Conservation (phyloP, 2,113 vertebrate species). For the Camelus dromedarius region DNA sequence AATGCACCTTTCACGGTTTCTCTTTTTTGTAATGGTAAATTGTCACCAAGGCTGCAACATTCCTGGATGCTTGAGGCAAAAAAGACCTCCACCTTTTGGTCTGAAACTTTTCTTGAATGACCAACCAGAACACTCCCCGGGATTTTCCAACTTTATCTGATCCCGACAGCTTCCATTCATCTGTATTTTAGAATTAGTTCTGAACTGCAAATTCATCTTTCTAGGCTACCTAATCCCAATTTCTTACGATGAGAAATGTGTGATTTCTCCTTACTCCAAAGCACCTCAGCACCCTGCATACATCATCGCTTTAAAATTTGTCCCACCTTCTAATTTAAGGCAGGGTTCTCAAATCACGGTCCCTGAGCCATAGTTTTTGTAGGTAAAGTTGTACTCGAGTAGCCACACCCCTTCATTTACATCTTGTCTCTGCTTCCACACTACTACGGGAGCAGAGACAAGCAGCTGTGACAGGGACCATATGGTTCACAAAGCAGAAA, state of each 20-base stretch:
- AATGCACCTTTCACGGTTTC: neutral
- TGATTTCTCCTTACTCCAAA: neutral
- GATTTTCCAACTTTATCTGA: slow-evolving; percentile 14
- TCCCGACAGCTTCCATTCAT: neutral
- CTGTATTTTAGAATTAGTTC: neutral
- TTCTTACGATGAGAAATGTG: neutral
- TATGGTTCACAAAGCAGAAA: neutral
- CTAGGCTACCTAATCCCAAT: neutral
- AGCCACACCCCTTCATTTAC: neutral
- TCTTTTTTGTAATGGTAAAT: slow-evolving; percentile 13
- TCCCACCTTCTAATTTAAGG: neutral
- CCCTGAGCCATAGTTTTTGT: neutral
- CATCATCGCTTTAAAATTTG: neutral
- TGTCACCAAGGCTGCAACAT: neutral
- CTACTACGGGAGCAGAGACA: neutral
- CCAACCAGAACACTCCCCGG: neutral
- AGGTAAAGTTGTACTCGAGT: neutral
- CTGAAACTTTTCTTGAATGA: slow-evolving; percentile 50
- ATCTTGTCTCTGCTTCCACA: neutral
- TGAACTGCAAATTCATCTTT: neutral
- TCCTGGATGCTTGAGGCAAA: slow-evolving; percentile 56
- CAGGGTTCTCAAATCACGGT: neutral
- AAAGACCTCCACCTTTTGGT: slow-evolving; percentile 10
- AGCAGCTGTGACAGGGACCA: neutral
- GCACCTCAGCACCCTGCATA: neutral